Evolutionary conservation across 2,797 vertebrate genomes (phyloP), one percentile per base, ranked within the genome.

Genomic region (Tenualosa ilisha): DNA sequence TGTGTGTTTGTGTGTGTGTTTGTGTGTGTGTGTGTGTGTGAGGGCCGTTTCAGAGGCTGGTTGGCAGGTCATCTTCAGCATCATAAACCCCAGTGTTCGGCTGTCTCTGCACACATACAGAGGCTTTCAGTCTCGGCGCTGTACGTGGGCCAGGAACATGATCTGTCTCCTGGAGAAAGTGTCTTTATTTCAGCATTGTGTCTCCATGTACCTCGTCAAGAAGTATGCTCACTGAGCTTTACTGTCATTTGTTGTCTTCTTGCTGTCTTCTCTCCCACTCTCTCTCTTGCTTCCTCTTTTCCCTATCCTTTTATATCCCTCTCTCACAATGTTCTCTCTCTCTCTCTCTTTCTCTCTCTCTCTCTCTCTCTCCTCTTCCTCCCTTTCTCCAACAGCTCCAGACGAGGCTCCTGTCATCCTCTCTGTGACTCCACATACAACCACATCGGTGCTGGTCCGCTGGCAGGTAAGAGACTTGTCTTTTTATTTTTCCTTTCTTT

Each of bases 361-460:
- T 85, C 13, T 1, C 0, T 91, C 49, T 95, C 95, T 0, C 94
- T 95, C 0, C 9, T 72, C 12, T 72, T 59, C 46, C 63, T 24
- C 43, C 12, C 72, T 24, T 49, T 63, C 72, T 72, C 22, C 24
- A 2, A 7, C 91, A 96, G 96, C 94, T 83, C 96, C 95, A 4
- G 95, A 94, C 65, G 93, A 95, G 89, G 65, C 65, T 0, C 65
- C 68, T 85, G 85, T 91, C 43, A 96, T 99, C 82, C 92, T 99
- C 81, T 98, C 98, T 0, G 97, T 99, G 90, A 99, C 96, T 0
- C 98, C 98, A 0, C 97, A 98, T 93, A 99, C 98, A 43, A 99
- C 97, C 1, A 99, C 97, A 0, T 99, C 98, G 0, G 97, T 99
- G 92, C 94, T 99, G 86, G 97, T 99, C 93, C 96, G 96, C 87